Conservation (phyloP, 2,113 vertebrate genomes). For the Alethe diademata region DNA sequence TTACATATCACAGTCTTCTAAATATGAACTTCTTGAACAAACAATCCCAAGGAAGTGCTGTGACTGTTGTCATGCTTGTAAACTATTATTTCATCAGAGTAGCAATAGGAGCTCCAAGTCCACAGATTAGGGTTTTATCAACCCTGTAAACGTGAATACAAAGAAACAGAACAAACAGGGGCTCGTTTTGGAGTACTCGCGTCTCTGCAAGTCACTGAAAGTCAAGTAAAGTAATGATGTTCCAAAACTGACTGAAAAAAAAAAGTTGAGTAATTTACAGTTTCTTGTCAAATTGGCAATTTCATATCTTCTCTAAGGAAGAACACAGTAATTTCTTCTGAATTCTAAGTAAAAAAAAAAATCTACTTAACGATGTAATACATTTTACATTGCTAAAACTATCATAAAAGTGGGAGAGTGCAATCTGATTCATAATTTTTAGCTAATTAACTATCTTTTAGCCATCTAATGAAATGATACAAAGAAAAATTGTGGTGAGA, state of each 20-base stretch:
- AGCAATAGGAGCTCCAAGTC: background rate
- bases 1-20: background rate
- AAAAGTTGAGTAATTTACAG: background rate
- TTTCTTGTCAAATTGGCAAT: background rate
- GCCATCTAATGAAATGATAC: background rate
- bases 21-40: constrained; percentile 21
- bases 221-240: background rate
- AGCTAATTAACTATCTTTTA: background rate
- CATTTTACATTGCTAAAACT: background rate
- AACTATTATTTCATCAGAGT: background rate
- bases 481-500: background rate
- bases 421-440: background rate
- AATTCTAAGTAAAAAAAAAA: background rate
- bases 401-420: background rate
- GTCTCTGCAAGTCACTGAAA: background rate
- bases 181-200: background rate
- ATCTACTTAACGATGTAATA: background rate
- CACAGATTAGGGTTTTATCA: background rate
- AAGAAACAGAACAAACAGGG: background rate
- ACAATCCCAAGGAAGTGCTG: background rate
- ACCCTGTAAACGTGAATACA: background rate
- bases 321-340: background rate
- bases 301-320: background rate
- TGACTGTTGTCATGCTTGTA: background rate
- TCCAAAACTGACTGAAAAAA: background rate